A percentile compares a stretch with the other conserved stretches of the same genome.
Evolutionary conservation across 2,797 vertebrate genomes (phyloP).

Genomic region (Melopsittacus undulatus): DNA sequence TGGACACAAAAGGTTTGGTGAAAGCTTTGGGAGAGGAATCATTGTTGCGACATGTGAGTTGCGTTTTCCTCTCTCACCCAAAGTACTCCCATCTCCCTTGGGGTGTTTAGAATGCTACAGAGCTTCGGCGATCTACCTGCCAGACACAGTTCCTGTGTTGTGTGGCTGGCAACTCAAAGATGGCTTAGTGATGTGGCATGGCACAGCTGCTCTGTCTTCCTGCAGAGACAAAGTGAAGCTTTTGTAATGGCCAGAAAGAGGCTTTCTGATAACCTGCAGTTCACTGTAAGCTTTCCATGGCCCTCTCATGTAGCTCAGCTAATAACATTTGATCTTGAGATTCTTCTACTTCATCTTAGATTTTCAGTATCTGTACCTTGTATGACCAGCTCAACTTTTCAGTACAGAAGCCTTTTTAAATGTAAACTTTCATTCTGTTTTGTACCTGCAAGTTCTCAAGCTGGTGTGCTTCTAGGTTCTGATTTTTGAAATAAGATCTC

Average conservation of each 20-base stretch:
- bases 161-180: neutral
- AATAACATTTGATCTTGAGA: neutral
- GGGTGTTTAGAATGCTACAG: neutral
- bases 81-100: neutral
- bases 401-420: neutral
- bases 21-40: constrained; percentile 90
- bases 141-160: neutral
- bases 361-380: neutral
- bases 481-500: neutral
- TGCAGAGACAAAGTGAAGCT: neutral
- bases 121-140: neutral
- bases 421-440: neutral
- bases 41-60: constrained; percentile 86
- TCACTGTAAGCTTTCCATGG: neutral
- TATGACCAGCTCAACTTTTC: neutral
- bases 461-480: neutral
- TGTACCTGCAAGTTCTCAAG: neutral
- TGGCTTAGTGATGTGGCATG: neutral
- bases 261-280: neutral
- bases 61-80: neutral
- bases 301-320: neutral
- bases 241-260: neutral
- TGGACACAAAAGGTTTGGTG: constrained; percentile 95
- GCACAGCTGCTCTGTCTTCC: neutral
- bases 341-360: neutral